These are phyloP conservation scores for Erythrolamprus reginae DNA, from an alignment of 2,113 vertebrate genomes.

Conservation along the genomic window DNA sequence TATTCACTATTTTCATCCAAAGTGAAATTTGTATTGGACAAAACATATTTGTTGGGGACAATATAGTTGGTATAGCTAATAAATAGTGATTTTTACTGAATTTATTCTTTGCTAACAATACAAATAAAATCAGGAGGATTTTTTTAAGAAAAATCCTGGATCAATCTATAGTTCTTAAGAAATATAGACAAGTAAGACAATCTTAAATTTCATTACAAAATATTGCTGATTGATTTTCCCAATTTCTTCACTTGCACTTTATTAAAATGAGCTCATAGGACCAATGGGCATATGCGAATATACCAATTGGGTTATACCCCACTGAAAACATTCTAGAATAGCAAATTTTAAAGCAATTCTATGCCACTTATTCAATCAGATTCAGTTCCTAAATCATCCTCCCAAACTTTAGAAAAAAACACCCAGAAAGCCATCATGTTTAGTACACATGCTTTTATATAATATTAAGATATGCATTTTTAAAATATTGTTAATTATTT, in stretches of 20 bases:
- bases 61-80: neutral
- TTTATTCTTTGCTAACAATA: neutral
- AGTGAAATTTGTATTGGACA: neutral
- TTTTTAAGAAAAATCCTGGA: neutral
- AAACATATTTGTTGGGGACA: neutral
- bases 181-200: neutral
- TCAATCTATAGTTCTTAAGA: neutral
- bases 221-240: neutral
- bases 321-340: neutral
- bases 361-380: neutral
- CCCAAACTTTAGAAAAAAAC: neutral
- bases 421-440: neutral
- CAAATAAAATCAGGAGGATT: neutral
- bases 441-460: neutral
- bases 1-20: neutral
- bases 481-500: neutral
- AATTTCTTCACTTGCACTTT: neutral
- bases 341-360: neutral
- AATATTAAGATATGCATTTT: neutral
- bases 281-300: neutral
- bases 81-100: neutral
- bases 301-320: neutral
- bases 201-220: neutral
- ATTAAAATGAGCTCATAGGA: neutral
- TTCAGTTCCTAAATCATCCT: neutral